A percentile compares a stretch with the other conserved stretches of the same genome.
These are phyloP conservation scores for Caenorhabditis zanzibari DNA, from an alignment of 2,888 invertebrate genomes.

Conservation along the genomic window DNA sequence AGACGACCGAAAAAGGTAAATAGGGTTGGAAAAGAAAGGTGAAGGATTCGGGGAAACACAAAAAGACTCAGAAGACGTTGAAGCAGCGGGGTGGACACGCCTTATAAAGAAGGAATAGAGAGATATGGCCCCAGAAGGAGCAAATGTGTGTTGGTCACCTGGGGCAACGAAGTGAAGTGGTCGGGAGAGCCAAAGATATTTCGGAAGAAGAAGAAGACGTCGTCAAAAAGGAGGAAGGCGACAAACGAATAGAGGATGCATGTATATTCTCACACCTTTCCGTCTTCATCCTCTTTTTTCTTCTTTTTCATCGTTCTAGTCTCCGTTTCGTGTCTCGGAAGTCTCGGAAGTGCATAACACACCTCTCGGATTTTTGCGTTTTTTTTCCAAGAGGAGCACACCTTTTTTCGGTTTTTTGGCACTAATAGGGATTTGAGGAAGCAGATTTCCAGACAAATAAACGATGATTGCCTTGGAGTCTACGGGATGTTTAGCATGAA, in stretches of 20 bases:
- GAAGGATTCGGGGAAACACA: not conserved
- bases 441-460: not conserved
- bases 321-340: conserved; percentile 3
- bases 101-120: not conserved
- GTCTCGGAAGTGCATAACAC: conserved; percentile 37
- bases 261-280: conserved; percentile 24
- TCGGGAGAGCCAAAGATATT: conserved; percentile 21
- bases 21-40: not conserved
- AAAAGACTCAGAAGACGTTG: conserved; percentile 9
- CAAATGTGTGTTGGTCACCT: conserved; percentile 22
- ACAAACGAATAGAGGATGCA: conserved; percentile 23
- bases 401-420: conserved; percentile 6
- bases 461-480: conserved; percentile 5
- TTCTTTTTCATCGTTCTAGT: too few species aligned
- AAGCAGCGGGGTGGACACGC: not conserved
- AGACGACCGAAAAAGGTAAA: conserved; percentile 6
- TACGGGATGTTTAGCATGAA: not conserved
- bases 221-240: conserved; percentile 4
- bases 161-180: conserved; percentile 23
- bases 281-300: not conserved
- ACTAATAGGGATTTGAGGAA: not conserved
- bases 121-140: conserved; percentile 12
- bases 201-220: conserved; percentile 9
- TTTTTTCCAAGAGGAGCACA: conserved; percentile 5
- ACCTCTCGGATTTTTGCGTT: not conserved